Evolutionary conservation across 2,113 vertebrate genomes (phyloP), one percentile per base, ranked within the genome.

Genomic region (Campylorhamphus procurvoides): DNA sequence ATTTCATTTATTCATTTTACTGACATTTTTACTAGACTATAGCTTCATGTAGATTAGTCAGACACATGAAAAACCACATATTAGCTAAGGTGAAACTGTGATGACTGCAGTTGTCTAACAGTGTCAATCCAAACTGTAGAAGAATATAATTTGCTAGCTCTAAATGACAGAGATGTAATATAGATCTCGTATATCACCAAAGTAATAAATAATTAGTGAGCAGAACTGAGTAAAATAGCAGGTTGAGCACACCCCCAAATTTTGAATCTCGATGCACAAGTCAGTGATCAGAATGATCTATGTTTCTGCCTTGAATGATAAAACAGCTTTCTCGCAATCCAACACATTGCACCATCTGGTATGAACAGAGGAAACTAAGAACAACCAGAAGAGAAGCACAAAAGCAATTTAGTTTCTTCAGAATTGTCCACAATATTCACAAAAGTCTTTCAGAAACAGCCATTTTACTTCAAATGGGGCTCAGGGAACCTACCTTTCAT

Each of bases 171-270:
- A 90, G 75, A 87, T 77, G 90, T 84, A 93, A 93, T 68, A 93
- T 83, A 90, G 83, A 93, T 50, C 78, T 94, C 18, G 0, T 80
- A 84, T 82, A 94, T 47, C 50, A 29, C 91, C 60, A 56, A 92
- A 63, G 68, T 89, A 97, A 96, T 96, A 97, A 97, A 97, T 95
- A 96, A 93, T 96, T 96, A 96, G 96, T 69, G 87, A 96, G 87
- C 31, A 93, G 80, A 97, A 89, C 31, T 91, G 92, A 93, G 73
- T 74, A 85, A 95, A 96, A 96, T 25, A 93, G 89, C 81, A 97
- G 79, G 85, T 81, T 94, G 78, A 95, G 86, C 55, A 92, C 79
- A 89, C 46, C 91, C 74, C 46, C 92, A 86, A 87, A 95, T 94
- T 96, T 84, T 88, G 93, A 92, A 81, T 95, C 87, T 80, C 89